phyloP scores from a whole-genome alignment of 2,113 vertebrate genomes.

The Mixornis gularis region DNA sequence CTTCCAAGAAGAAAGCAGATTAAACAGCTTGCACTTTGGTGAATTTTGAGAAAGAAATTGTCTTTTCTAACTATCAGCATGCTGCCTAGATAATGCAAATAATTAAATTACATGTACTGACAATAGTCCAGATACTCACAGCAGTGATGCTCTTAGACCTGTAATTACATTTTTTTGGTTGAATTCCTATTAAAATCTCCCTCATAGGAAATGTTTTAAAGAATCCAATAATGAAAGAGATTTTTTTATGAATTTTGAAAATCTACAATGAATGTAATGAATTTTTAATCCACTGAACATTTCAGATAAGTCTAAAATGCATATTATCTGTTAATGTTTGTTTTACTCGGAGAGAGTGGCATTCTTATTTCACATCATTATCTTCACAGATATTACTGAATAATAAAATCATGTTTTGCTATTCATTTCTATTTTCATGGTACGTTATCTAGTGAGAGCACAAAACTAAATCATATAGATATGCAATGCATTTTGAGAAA shows the following conservation, averaged over 20 bases:
- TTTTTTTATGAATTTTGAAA: neutral
- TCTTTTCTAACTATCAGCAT: neutral
- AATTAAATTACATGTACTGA: neutral
- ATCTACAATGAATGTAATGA: neutral
- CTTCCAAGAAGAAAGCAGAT: neutral
- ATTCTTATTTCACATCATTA: constrained; percentile 2
- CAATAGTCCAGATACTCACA: neutral
- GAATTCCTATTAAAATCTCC: neutral
- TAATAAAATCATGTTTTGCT: neutral
- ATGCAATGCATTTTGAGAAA: neutral
- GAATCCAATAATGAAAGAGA: neutral
- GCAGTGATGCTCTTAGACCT: neutral
- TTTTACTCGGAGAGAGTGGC: neutral
- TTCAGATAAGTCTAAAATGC: neutral
- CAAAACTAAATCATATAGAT: neutral
- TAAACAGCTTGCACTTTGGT: neutral
- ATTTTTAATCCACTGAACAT: neutral
- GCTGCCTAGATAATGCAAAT: neutral
- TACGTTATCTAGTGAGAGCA: neutral
- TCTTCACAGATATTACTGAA: neutral
- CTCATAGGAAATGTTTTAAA: neutral
- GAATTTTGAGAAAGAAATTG: neutral
- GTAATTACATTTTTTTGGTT: neutral
- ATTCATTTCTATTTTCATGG: constrained; percentile 9
- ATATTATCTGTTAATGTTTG: neutral